Percentiles rank a stretch among this genome's conserved stretches.
phyloP scores from a whole-genome alignment of 2,797 vertebrate species.

The Channa striata region DNA sequence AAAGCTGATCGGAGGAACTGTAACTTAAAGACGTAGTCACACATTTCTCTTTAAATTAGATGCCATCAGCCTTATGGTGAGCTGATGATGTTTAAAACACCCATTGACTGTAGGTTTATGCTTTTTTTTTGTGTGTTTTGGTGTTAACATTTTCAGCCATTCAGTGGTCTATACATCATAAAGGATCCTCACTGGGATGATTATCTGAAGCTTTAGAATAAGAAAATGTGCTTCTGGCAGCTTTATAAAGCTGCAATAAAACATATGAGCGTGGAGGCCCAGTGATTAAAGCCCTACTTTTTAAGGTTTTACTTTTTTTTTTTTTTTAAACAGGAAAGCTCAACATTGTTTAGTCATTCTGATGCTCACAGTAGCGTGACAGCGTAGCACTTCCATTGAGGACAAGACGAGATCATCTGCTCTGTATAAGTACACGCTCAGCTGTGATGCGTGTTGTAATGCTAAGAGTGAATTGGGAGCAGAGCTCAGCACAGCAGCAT shows the following conservation, averaged over 20 bases:
- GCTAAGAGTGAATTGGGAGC: constrained; percentile 24
- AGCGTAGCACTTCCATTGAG: constrained; percentile 26
- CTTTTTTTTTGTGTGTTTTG: background rate
- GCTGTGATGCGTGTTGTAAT: constrained; percentile 20
- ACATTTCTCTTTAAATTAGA: background rate
- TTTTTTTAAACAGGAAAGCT: constrained; percentile 4
- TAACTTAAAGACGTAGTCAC: background rate
- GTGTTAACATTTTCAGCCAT: background rate
- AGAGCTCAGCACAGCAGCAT: constrained; percentile 16
- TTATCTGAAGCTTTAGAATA: too few relatives aligned
- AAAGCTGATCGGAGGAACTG: background rate
- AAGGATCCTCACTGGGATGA: background rate
- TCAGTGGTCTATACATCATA: background rate
- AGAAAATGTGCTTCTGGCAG: too few relatives aligned
- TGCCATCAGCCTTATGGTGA: background rate
- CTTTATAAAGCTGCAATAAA: too few relatives aligned
- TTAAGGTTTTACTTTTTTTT: too few relatives aligned
- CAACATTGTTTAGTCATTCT: constrained; percentile 31
- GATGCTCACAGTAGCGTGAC: constrained; percentile 52
- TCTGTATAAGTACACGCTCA: constrained; percentile 44
- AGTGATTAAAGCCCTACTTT: too few relatives aligned
- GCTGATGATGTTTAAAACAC: background rate
- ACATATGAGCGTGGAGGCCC: too few relatives aligned
- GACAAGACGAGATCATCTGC: constrained; percentile 50
- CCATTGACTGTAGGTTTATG: background rate